Evolutionary conservation across 1,140 invertebrate genomes (phyloP).

Genomic region (Bombus difficillimus): DNA sequence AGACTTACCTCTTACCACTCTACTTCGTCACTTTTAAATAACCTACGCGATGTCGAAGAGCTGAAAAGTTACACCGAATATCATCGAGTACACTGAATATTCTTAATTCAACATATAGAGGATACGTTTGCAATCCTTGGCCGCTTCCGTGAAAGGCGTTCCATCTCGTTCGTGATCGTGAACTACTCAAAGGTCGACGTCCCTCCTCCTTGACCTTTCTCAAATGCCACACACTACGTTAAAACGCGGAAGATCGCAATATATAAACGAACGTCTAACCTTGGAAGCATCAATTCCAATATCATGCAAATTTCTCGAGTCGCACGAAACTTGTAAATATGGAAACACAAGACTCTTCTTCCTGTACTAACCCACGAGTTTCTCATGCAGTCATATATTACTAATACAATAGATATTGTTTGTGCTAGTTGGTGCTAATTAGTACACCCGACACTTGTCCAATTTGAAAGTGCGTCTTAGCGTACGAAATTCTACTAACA

Average conservation of each 20-base stretch:
- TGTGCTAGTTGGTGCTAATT: constrained; percentile 3
- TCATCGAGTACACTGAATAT: background rate
- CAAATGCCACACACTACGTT: background rate
- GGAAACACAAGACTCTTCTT: background rate
- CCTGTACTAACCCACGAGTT: background rate
- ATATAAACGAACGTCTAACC: background rate
- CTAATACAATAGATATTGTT: constrained; percentile 9
- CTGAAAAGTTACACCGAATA: background rate
- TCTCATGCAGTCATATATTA: background rate
- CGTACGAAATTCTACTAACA: background rate
- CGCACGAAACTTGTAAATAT: background rate
- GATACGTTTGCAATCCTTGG: constrained; percentile 8
- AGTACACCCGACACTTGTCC: too few relatives aligned
- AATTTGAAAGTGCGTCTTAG: background rate
- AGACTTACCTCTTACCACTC: background rate
- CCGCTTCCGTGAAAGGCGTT: background rate
- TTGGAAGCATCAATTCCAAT: background rate
- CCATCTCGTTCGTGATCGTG: constrained; percentile 18
- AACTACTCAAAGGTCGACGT: constrained; percentile 10
- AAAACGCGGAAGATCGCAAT: constrained; percentile 7
- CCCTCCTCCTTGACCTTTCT: background rate
- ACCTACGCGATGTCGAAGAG: background rate
- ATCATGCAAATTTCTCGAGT: background rate
- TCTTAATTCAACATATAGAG: background rate
- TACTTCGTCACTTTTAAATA: background rate